A percentile compares a stretch with the other conserved stretches of the same genome.
phyloP scores from a whole-genome alignment of 2,113 vertebrate species.

The Eolophus roseicapilla region DNA sequence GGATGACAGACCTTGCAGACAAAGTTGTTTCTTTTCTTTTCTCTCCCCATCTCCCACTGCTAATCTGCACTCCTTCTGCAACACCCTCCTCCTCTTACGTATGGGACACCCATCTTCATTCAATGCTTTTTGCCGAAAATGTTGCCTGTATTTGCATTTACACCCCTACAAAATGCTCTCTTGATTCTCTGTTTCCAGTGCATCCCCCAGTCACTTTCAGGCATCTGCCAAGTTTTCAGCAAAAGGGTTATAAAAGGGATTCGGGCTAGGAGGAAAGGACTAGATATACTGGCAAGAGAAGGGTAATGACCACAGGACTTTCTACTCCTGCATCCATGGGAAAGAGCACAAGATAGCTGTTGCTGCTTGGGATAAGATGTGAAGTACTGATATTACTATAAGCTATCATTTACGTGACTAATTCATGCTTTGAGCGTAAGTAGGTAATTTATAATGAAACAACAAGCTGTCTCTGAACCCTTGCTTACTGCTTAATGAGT shows the following conservation, averaged over 20 bases:
- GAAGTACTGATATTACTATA: neutral
- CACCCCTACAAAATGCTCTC: neutral
- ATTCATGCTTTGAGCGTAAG: neutral
- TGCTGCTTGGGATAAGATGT: neutral
- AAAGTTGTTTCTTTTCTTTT: neutral
- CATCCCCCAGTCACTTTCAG: neutral
- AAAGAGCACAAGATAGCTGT: neutral
- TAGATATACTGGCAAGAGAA: neutral
- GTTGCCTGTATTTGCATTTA: neutral
- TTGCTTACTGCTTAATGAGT: neutral
- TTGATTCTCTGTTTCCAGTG: neutral
- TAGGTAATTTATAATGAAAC: neutral
- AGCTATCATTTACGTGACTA: neutral
- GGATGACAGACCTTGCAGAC: neutral
- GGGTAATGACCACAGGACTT: neutral
- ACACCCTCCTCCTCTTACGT: fast-evolving
- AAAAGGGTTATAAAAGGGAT: neutral
- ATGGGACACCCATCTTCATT: neutral
- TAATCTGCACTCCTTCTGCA: neutral
- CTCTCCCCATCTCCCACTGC: neutral
- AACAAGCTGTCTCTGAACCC: neutral
- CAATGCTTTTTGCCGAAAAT: neutral
- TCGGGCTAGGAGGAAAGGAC: neutral
- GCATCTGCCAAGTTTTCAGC: neutral
- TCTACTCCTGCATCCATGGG: neutral